phyloP scores from a whole-genome alignment of 2,113 vertebrate genomes.

The Cynopterus brachyotis region DNA sequence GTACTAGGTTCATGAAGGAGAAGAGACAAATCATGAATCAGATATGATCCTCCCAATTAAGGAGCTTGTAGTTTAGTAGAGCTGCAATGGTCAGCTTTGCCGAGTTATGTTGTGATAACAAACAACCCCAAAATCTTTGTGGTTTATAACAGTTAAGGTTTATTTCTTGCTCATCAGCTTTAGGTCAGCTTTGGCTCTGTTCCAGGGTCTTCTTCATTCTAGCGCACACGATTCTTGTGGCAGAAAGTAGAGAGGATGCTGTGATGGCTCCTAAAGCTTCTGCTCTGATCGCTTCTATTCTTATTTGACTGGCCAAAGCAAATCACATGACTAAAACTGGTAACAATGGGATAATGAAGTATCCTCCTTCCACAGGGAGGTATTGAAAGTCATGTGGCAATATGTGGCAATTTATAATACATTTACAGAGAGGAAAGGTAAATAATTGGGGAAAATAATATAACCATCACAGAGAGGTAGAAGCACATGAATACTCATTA shows the following conservation, averaged over 20 bases:
- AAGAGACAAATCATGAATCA: not conserved
- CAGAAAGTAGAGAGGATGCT: not conserved
- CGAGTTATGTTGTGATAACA: not conserved
- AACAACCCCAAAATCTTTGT: not conserved
- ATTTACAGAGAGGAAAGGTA: not conserved
- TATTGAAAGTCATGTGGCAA: not conserved
- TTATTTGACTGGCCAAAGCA: not conserved
- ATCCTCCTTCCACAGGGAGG: not conserved
- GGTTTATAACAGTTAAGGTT: not conserved
- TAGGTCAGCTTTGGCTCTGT: not conserved
- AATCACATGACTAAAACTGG: not conserved
- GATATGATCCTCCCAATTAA: not conserved
- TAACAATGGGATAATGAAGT: not conserved
- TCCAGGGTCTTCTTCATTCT: not conserved
- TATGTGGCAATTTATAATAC: not conserved
- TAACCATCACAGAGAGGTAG: not conserved
- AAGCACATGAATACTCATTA: not conserved
- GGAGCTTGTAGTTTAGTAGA: not conserved
- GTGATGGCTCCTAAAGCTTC: not conserved
- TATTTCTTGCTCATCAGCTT: constrained; percentile 4
- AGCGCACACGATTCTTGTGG: not conserved
- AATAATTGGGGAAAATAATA: constrained; percentile 10
- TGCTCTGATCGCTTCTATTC: not conserved
- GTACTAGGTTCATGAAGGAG: not conserved
- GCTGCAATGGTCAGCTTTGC: not conserved